Percentiles rank a stretch among this genome's conserved stretches.
Evolutionary conservation across 2,113 vertebrate species (phyloP).

Genomic region (Talpa occidentalis): DNA sequence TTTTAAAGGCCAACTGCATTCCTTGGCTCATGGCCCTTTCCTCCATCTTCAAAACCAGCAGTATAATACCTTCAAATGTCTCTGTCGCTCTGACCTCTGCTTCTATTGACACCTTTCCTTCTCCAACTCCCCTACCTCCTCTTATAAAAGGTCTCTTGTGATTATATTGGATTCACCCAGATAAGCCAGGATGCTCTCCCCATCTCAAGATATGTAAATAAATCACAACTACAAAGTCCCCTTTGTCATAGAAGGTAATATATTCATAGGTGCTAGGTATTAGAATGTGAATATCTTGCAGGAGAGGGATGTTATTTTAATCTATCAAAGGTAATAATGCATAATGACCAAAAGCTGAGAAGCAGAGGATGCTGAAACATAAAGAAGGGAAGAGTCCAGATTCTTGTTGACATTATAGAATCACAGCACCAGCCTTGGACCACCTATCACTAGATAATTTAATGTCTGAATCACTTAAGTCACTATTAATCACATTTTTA

Average conservation of each 20-base stretch:
- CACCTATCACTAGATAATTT: neutral
- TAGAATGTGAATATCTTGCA: neutral
- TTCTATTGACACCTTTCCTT: neutral
- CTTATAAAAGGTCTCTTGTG: neutral
- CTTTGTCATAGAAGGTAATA: neutral
- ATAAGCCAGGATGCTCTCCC: neutral
- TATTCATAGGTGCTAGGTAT: neutral
- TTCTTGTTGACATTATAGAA: neutral
- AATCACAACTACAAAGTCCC: neutral
- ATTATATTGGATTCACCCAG: neutral
- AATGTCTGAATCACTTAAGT: neutral
- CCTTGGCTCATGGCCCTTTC: neutral
- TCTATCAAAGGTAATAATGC: neutral
- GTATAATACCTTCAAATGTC: neutral
- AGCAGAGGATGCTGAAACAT: neutral
- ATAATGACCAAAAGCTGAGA: neutral
- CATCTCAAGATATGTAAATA: neutral
- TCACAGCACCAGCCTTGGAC: neutral
- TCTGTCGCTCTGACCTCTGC: neutral
- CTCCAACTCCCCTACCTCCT: neutral
- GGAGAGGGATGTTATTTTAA: neutral
- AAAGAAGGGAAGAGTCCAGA: neutral
- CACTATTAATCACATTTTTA: neutral
- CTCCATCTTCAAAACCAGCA: constrained; percentile 11
- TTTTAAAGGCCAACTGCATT: neutral